phyloP scores from a whole-genome alignment of 2,888 invertebrate species.

The Agonopterix subpropinquella region DNA sequence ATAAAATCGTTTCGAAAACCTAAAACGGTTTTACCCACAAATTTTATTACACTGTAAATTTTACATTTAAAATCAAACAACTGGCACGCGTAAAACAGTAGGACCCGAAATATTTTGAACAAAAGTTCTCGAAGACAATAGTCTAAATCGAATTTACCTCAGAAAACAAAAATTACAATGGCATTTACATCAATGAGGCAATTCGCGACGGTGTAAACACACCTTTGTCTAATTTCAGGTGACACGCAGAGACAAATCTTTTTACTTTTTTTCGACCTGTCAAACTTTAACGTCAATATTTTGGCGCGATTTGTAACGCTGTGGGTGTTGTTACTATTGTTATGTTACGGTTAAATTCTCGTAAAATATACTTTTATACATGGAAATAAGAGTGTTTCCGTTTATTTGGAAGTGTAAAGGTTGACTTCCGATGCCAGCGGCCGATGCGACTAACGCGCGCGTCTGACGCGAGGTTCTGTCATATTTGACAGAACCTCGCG shows the following conservation, averaged over 20 bases:
- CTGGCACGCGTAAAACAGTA: conserved; percentile 32
- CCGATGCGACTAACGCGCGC: too few relatives aligned
- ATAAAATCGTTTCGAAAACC: too few relatives aligned
- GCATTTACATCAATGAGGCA: conserved; percentile 23
- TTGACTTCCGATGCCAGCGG: too few relatives aligned
- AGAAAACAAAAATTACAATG: conserved; percentile 13
- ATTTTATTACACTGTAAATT: too few relatives aligned
- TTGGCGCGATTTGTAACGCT: conserved; percentile 68
- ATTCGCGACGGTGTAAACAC: conserved; percentile 48
- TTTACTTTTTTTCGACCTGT: conserved; percentile 35
- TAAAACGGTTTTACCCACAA: too few relatives aligned
- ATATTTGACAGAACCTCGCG: too few relatives aligned
- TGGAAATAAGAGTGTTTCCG: conserved; percentile 14
- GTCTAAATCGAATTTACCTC: conserved; percentile 4
- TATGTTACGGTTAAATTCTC: conserved; percentile 1
- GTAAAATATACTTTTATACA: conserved; percentile 10
- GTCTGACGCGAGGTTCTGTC: too few relatives aligned
- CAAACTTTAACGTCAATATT: conserved; percentile 58
- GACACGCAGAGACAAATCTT: conserved; percentile 40
- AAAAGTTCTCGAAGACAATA: conserved; percentile 1
- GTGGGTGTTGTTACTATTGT: conserved; percentile 29
- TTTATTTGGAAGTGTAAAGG: conserved; percentile 2
- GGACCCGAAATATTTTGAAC: conserved; percentile 6
- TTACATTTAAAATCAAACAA: conserved; percentile 5
- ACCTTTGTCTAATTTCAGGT: conserved; percentile 34